Base-by-base conservation (phyloP, 2,888 invertebrate species). In the Hybos culiciformis region DNA sequence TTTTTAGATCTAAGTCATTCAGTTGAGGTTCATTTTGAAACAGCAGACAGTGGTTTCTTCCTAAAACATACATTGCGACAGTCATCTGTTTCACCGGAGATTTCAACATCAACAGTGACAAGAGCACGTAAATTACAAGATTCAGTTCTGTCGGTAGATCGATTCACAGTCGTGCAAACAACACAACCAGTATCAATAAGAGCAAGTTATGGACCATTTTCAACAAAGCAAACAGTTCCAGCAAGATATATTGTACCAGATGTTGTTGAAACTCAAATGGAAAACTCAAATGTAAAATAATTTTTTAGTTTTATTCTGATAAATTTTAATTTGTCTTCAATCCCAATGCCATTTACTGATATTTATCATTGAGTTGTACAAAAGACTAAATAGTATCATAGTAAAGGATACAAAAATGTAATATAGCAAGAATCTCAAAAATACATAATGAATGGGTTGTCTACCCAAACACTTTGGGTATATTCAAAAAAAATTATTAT, bases 131-230 rank as follows among this genome's bases (percentile, higher is more conserved):
- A 69, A 49, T 57, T 73, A 18, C 72, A 77, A 20, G 81, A 82
- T 41, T 78, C 83, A 9, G 71, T 85, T 26, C 70, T 90, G 41
- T 86, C 86, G 41, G 75, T 84, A 49, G 88, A 91, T 68, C 80
- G 86, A 49, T 92, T 93, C 64, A 87, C 91, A 44, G 85, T 94
- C 29, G 81, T 93, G 55, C 87, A 91, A 64, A 88, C 87, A 31
- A 84, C 87, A 37, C 83, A 88, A 53, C 87, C 92, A 19, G 87
- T 88, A 24, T 88, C 90, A 19, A 84, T 94, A 33, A 75, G 91
- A 46, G 92, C 92, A 39, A 86, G 84, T 32, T 92, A 92, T 61
- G 94, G 93, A 5, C 93, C 93, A 7, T 93, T 93, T 68, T 88
- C 88, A 53, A 92, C 91, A 42, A 91, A 91, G 60, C 91, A 93